Evolutionary conservation across 2,113 vertebrate genomes (phyloP).

Genomic region (Cephalopterus ornatus): DNA sequence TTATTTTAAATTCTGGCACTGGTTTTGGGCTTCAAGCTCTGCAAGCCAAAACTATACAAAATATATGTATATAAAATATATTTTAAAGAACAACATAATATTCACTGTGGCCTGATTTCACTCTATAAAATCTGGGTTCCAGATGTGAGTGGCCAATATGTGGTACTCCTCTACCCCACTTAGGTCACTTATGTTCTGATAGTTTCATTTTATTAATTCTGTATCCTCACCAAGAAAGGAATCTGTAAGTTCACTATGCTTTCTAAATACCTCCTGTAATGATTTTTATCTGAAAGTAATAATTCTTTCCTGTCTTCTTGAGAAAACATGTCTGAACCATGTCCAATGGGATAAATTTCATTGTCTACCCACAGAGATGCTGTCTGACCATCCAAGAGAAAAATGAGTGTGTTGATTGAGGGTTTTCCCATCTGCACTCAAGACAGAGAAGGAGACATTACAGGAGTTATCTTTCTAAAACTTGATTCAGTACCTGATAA

Average conservation of each 20-base stretch:
- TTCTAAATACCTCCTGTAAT: not conserved
- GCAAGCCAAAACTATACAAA: not conserved
- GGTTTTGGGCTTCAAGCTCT: not conserved
- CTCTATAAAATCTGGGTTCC: not conserved
- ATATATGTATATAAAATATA: not conserved
- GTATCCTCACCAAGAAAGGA: not conserved
- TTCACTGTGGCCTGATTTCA: not conserved
- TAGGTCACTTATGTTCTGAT: not conserved
- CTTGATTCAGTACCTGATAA: not conserved
- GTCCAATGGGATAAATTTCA: not conserved
- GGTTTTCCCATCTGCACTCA: not conserved
- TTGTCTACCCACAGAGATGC: not conserved
- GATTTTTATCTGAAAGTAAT: not conserved
- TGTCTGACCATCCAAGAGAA: not conserved
- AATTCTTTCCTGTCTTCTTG: not conserved
- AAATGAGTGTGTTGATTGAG: not conserved
- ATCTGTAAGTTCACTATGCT: not conserved
- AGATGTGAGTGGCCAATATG: not conserved
- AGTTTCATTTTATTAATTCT: not conserved
- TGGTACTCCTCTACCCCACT: not conserved
- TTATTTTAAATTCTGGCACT: not conserved
- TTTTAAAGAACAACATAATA: not conserved
- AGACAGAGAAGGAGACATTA: not conserved
- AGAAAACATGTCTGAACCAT: not conserved
- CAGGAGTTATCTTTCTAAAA: not conserved